These are phyloP conservation scores for Lissocephala sabroskyi DNA, from an alignment of 2,888 invertebrate species.

Conservation along the genomic window DNA sequence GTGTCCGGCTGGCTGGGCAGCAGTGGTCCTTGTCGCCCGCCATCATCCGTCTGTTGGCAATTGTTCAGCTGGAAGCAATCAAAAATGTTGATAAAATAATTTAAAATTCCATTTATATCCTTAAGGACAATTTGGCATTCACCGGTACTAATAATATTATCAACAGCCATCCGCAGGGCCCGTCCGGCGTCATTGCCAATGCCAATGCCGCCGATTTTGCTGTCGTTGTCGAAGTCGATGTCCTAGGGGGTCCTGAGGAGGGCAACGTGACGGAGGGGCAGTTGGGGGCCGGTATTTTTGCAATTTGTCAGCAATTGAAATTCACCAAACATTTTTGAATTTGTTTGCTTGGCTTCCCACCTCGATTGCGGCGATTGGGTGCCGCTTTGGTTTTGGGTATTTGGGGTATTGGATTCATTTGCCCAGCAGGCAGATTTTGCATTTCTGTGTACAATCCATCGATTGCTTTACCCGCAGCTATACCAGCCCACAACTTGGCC, in stretches of 20 bases:
- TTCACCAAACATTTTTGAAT: conserved; percentile 66
- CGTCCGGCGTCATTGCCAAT: background rate
- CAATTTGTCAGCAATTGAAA: conserved; percentile 65
- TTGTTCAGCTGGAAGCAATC: conserved; percentile 65
- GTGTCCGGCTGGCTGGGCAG: conserved; percentile 15
- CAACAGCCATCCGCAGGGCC: conserved; percentile 31
- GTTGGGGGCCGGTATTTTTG: too few species aligned
- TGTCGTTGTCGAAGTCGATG: too few species aligned
- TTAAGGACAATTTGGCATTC: conserved; percentile 66
- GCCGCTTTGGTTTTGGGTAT: conserved; percentile 20
- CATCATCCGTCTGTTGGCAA: conserved; percentile 22
- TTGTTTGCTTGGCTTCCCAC: conserved; percentile 48
- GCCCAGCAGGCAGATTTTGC: conserved; percentile 65
- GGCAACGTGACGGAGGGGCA: too few species aligned
- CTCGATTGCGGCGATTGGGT: conserved; percentile 25
- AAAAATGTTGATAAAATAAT: conserved; percentile 67
- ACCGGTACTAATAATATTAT: conserved; percentile 63
- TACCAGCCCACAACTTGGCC: too few species aligned
- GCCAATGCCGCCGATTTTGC: conserved; percentile 13
- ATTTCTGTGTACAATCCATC: conserved; percentile 47
- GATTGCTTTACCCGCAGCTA: conserved; percentile 32
- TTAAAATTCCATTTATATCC: conserved; percentile 64
- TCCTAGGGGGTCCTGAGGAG: too few species aligned
- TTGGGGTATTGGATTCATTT: conserved; percentile 18
- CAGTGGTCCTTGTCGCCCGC: too few species aligned